phyloP scores from a whole-genome alignment of 2,888 invertebrate species.

The Cryptops parisi region DNA sequence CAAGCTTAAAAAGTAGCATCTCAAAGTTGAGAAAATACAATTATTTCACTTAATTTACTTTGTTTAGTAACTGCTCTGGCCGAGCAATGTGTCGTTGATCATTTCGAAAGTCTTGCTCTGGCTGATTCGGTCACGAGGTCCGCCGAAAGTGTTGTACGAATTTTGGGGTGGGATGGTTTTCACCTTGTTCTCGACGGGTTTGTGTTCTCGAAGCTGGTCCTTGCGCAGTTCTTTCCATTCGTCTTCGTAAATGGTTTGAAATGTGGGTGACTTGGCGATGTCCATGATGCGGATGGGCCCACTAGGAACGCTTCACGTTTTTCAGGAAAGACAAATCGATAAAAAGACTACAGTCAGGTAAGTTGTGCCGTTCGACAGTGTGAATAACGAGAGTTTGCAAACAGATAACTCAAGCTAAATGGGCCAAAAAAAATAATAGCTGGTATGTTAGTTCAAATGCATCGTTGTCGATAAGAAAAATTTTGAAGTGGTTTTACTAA shows the following conservation, averaged over 20 bases:
- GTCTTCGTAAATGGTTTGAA: slow-evolving; percentile 19
- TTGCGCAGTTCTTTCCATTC: slow-evolving; percentile 18
- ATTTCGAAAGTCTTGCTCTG: slow-evolving; percentile 86
- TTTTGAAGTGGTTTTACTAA: too few relatives aligned
- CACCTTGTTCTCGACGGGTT: slow-evolving; percentile 19
- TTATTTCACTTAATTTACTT: background rate
- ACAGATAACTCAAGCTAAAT: too few relatives aligned
- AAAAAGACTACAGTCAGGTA: slow-evolving; percentile 21
- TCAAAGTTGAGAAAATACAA: background rate
- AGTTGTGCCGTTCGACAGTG: slow-evolving; percentile 17
- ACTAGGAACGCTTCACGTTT: slow-evolving; percentile 16
- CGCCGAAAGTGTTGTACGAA: slow-evolving; percentile 47
- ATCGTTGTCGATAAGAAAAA: too few relatives aligned
- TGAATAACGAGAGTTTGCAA: too few relatives aligned
- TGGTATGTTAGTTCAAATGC: too few relatives aligned
- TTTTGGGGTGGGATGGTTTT: slow-evolving; percentile 9
- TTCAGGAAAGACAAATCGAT: slow-evolving; percentile 20
- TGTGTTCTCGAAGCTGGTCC: slow-evolving; percentile 18
- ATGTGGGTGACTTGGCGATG: slow-evolving; percentile 24
- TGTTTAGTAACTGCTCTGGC: slow-evolving; percentile 36
- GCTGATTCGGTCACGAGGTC: slow-evolving; percentile 64
- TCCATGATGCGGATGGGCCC: slow-evolving; percentile 16
- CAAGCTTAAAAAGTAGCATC: too few relatives aligned
- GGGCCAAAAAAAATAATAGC: background rate
- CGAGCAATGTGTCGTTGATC: slow-evolving; percentile 78